A percentile compares a stretch with the other conserved stretches of the same genome.
phyloP scores from a whole-genome alignment of 1,140 invertebrate genomes.

The Halesus radiatus region DNA sequence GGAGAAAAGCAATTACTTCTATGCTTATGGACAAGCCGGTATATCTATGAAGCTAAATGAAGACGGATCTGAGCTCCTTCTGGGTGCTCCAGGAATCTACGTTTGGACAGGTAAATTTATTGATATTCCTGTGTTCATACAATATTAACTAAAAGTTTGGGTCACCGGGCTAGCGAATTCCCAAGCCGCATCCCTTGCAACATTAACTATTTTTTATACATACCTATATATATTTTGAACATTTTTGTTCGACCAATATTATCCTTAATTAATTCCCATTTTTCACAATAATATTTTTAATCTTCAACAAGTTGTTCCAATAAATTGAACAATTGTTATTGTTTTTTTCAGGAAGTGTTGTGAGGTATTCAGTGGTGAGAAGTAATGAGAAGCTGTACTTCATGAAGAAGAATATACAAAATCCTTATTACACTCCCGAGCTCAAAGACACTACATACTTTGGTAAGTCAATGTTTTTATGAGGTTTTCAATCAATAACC shows the following conservation, averaged over 20 bases:
- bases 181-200: no score
- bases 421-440: slow-evolving; percentile 49
- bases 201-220: no score
- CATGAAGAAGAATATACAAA: slow-evolving; percentile 39
- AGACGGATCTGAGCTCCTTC: slow-evolving; percentile 66
- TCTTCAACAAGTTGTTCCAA: no score
- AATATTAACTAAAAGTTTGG: no score
- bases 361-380: slow-evolving; percentile 45
- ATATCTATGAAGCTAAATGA: slow-evolving; percentile 69
- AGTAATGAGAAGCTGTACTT: slow-evolving; percentile 4
- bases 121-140: no score
- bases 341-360: slow-evolving; percentile 50
- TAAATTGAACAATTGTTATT: no score
- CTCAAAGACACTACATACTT: slow-evolving; percentile 49
- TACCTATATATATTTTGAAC: no score
- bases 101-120: slow-evolving; percentile 69
- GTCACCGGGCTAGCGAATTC: no score
- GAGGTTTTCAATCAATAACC: no score
- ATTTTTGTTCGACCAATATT: no score
- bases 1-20: slow-evolving; percentile 63
- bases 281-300: no score
- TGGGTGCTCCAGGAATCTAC: slow-evolving; percentile 74
- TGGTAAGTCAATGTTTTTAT: slow-evolving; percentile 40
- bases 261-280: no score
- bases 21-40: slow-evolving; percentile 70